Conservation (phyloP, 2,888 invertebrate genomes). For the Tiliacea citrago region DNA sequence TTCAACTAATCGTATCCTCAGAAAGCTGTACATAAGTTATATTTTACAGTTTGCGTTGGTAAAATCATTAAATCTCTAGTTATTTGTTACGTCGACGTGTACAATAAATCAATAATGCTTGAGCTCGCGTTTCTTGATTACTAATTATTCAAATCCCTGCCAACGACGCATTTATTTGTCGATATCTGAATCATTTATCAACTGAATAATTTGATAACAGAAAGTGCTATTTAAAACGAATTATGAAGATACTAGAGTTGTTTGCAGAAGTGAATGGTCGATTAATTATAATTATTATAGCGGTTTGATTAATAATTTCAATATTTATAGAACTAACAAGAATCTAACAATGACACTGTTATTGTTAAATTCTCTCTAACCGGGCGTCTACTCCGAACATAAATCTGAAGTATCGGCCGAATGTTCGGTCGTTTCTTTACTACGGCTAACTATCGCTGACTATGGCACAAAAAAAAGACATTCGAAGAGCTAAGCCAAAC, state of each 20-base stretch:
- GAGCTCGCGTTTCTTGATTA: slow-evolving; percentile 40
- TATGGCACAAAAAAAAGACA: too few relatives aligned
- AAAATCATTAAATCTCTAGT: slow-evolving; percentile 52
- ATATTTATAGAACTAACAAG: neutral
- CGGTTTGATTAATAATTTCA: neutral
- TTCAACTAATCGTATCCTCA: slow-evolving; percentile 16
- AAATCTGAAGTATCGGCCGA: too few relatives aligned
- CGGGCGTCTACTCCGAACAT: too few relatives aligned
- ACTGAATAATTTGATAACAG: slow-evolving; percentile 40
- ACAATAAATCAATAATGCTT: slow-evolving; percentile 38
- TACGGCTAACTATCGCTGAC: too few relatives aligned
- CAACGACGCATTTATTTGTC: slow-evolving; percentile 33
- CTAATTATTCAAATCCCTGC: slow-evolving; percentile 49
- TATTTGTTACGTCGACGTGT: slow-evolving; percentile 28
- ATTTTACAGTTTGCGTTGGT: slow-evolving; percentile 19
- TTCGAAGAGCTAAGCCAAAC: too few relatives aligned
- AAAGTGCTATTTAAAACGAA: slow-evolving; percentile 41
- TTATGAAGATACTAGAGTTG: slow-evolving; percentile 36
- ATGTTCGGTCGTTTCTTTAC: too few relatives aligned
- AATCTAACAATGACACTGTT: neutral
- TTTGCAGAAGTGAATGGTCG: slow-evolving; percentile 4
- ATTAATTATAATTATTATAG: slow-evolving; percentile 8
- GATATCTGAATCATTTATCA: slow-evolving; percentile 52
- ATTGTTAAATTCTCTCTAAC: slow-evolving; percentile 3
- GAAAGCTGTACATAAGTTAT: slow-evolving; percentile 26